Evolutionary conservation across 2,113 vertebrate species (phyloP), one percentile per base, ranked within the genome.

Genomic region (Hucho hucho): DNA sequence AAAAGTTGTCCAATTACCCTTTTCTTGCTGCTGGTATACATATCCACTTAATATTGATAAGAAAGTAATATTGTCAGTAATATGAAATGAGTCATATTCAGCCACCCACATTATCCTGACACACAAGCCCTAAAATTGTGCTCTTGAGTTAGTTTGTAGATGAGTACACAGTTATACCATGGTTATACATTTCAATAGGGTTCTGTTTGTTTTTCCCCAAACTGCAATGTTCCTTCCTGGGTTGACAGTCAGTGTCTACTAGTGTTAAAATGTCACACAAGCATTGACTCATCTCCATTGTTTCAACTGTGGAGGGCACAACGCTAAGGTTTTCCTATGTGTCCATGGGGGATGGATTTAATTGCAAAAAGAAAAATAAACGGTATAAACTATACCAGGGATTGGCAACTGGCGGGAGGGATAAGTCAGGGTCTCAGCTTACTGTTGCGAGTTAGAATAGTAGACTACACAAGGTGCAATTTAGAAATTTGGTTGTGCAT

Each of bases 201-300:
- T 61, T 61, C n/a, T n/a, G 7, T 20, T 18, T 67, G 28, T 67
- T 29, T 37, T 20, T 26, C 24, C 65, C 65, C 14, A 20, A 32
- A 67, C 6, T 32, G 65, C 28, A 18, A 53, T 18, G 18, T 67
- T 67, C 29, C 5, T 28, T 67, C 7, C 58, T 32, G 29, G 11
- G 64, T 67, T 32, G 6, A 37, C 64, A 67, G 26, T 67, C 28
- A 37, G 7, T 53, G 79, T 84, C 84, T 88, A 29, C 25, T 69
- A 87, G 89, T 88, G 87, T 89, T 87, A 80, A 80, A 72, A 79
- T 78, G 75, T 64, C 69, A 76, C 70, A 14, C 64, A 24, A 71
- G 66, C 24, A 2, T 53, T 63, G 49, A 43, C 22, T 12, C 58
- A 65, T 22, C 28, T 24, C 61, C 3, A 1, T 58, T 72, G 59